These are phyloP conservation scores for Ruditapes philippinarum DNA, from an alignment of 1,140 invertebrate genomes.

Conservation along the genomic window DNA sequence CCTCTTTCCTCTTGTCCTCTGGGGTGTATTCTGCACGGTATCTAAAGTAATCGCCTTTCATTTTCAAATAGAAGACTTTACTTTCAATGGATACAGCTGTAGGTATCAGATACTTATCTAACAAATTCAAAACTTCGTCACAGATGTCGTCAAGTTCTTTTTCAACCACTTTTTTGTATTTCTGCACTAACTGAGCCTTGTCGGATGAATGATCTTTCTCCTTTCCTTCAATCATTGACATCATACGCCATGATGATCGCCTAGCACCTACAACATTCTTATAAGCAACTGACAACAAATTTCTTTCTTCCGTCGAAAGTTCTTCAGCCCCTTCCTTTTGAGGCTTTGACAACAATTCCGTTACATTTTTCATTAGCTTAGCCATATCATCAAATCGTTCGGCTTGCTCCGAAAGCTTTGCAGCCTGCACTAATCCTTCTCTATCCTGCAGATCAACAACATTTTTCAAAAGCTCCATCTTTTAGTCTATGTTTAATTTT, in stretches of 20 bases:
- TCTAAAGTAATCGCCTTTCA: slow-evolving; percentile 99
- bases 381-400: slow-evolving; percentile 84
- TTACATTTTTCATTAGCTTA: slow-evolving; percentile 76
- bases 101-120: slow-evolving; percentile 97
- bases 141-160: slow-evolving; percentile 99
- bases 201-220: slow-evolving; percentile 96
- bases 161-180: slow-evolving; percentile 98
- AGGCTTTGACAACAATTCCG: slow-evolving; percentile 47
- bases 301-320: slow-evolving; percentile 91
- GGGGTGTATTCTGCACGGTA: slow-evolving; percentile 99
- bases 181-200: slow-evolving; percentile 88
- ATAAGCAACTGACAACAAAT: slow-evolving; percentile 99
- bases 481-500: not conserved
- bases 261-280: slow-evolving; percentile 99
- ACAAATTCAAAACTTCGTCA: slow-evolving; percentile 97
- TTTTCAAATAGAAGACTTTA: slow-evolving; percentile 99
- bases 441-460: slow-evolving; percentile 1
- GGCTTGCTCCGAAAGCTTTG: slow-evolving; percentile 80
- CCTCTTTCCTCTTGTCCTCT: slow-evolving; percentile 90
- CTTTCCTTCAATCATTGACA: slow-evolving; percentile 97
- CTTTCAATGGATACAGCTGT: slow-evolving; percentile 90
- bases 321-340: slow-evolving; percentile 71
- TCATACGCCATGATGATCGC: slow-evolving; percentile 98
- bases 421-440: slow-evolving; percentile 73
- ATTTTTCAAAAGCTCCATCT: not conserved